Conservation (phyloP, 2,888 invertebrate species). For the Andrena bucephala region DNA sequence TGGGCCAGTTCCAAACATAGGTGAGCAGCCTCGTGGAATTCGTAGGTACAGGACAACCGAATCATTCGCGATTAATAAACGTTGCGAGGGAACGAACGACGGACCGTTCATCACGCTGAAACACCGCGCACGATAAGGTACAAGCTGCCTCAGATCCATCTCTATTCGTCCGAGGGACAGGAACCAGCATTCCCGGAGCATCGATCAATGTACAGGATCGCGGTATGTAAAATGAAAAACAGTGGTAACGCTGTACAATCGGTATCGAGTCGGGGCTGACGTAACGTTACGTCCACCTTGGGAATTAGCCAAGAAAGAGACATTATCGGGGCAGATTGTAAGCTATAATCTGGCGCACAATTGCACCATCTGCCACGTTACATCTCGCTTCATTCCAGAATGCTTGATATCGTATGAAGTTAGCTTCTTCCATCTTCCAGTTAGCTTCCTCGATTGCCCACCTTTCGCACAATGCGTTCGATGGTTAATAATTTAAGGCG, state of each 20-base stretch:
- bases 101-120: slow-evolving; percentile 7
- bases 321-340: slow-evolving; percentile 38
- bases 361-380: background rate
- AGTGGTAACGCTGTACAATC: slow-evolving; percentile 20
- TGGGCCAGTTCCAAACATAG: slow-evolving; percentile 63
- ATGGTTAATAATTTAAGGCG: no score
- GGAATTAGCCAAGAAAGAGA: slow-evolving; percentile 55
- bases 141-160: slow-evolving; percentile 29
- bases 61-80: slow-evolving; percentile 55
- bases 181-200: slow-evolving; percentile 19
- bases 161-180: slow-evolving; percentile 18
- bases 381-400: no score
- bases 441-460: no score
- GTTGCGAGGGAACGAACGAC: slow-evolving; percentile 34
- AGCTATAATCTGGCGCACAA: slow-evolving; percentile 5
- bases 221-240: slow-evolving; percentile 55
- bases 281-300: slow-evolving; percentile 52
- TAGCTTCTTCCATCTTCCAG: no score
- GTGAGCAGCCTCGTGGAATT: slow-evolving; percentile 68
- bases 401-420: no score
- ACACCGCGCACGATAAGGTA: slow-evolving; percentile 1
- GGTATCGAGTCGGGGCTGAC: slow-evolving; percentile 38
- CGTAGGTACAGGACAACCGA: slow-evolving; percentile 20
- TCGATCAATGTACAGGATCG: slow-evolving; percentile 47
- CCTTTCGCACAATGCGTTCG: no score